Percentiles rank a stretch among this genome's conserved stretches.
phyloP scores from a whole-genome alignment of 2,888 invertebrate species.

The Meiosimyza platycephala region DNA sequence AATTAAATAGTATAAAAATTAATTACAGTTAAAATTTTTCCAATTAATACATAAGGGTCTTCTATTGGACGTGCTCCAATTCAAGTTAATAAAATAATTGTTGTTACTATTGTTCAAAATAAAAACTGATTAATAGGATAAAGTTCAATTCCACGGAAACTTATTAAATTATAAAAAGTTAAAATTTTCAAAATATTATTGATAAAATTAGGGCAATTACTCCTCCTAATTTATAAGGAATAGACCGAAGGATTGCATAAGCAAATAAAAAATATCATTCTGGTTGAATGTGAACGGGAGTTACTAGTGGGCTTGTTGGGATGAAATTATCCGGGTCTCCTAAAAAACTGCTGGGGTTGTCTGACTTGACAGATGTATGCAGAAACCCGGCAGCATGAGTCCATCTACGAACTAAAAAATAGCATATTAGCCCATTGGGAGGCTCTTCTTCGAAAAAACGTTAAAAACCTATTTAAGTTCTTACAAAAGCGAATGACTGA shows the following conservation, averaged over 20 bases:
- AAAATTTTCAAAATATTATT: slow-evolving; percentile 75
- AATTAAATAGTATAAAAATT: slow-evolving; percentile 72
- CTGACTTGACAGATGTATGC: too few species aligned
- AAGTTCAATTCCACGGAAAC: slow-evolving; percentile 72
- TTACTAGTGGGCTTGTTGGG: slow-evolving; percentile 68
- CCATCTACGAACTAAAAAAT: too few species aligned
- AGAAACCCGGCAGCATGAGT: too few species aligned
- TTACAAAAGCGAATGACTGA: too few species aligned
- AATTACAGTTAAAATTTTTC: slow-evolving; percentile 73
- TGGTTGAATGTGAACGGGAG: slow-evolving; percentile 82
- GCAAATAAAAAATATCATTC: slow-evolving; percentile 89
- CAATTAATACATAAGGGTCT: slow-evolving; percentile 73
- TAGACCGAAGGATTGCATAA: slow-evolving; percentile 83
- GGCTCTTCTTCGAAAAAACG: too few species aligned
- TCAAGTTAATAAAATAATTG: slow-evolving; percentile 76
- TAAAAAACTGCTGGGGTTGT: too few species aligned
- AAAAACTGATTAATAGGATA: slow-evolving; percentile 73
- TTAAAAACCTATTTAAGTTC: too few species aligned
- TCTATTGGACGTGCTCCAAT: slow-evolving; percentile 78
- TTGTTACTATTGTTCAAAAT: slow-evolving; percentile 72
- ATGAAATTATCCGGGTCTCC: slow-evolving; percentile 81
- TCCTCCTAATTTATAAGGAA: slow-evolving; percentile 83
- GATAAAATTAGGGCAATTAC: slow-evolving; percentile 70
- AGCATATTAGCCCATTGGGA: too few species aligned
- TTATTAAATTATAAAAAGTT: slow-evolving; percentile 71